Base-by-base conservation (phyloP, 2,797 vertebrate genomes). In the Acipenser ruthenus region DNA sequence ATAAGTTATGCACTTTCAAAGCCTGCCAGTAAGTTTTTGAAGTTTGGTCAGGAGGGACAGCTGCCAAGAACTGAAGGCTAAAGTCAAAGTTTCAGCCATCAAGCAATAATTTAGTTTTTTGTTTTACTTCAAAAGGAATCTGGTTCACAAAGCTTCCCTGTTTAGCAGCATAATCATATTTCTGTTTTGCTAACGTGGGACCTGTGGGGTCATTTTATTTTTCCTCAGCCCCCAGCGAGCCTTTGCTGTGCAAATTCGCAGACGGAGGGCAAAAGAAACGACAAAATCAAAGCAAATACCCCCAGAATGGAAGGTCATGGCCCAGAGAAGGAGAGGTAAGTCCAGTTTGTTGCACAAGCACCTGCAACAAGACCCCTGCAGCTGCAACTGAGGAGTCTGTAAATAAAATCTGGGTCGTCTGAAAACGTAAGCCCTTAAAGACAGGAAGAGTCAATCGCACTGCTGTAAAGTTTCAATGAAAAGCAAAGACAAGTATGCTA, bases 241-340 rank as follows among this genome's bases (percentile, higher is more conserved):
- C 95, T 85, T 92, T 98, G 88, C 92, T 98, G 88, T 97, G 95
- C 87, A 97, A 97, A 92, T 97, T 98, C 81, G 95, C 95, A 66
- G 95, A 98, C 69, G 95, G 95, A 87, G 95, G 95, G 74, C 95
- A 98, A 84, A 98, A 97, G 89, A 98, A 97, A 85, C 84, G 95
- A 67, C 94, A 96, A 87, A 95, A 93, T 88, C 95, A 95, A 89
- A 94, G 92, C 88, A 98, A 97, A 89, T 97, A 96, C 78, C 93
- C 93, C 69, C 95, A 96, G 86, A 98, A 95, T 62, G 93, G 95
- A 73, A 90, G 95, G 83, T 92, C 92, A 56, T 98, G 95, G 95
- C 92, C 93, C 85, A 89, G 95, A 84, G 95, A 98, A 84, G 93
- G 94, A 88, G 96, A 99, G 91, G 95, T 96, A 85, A 92, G 93